Base-by-base conservation (phyloP, 1,140 invertebrate genomes). In the Trichonephila clavipes region DNA sequence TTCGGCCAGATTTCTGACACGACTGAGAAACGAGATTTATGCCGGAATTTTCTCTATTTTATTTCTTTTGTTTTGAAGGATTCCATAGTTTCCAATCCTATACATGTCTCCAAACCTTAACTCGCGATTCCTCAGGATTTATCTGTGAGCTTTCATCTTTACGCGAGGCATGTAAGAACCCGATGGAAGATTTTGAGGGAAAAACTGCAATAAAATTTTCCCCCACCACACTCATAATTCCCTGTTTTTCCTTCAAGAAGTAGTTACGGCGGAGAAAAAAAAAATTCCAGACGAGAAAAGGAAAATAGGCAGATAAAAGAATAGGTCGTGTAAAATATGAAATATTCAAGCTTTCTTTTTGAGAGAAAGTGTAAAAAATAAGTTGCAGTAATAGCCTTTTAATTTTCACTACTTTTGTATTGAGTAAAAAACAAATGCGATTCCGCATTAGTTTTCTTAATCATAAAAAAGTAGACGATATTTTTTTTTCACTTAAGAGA, bases 1-100 rank as follows among this genome's bases (percentile, higher is more conserved):
- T 85, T 82, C 8, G 51, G 82, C 51, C 44, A 59, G 82, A 85
- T 85, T 85, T 85, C 44, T 85, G 82, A 85, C 82, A 85, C 82
- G 40, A 5, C 24, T 24, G 19, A 28, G 82, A 85, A 59, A 85
- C 51, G 51, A 59, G 82, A 85, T 85, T 85, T 85, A 85, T n/a
- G 21, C 24, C 77, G 24, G 77, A n/a, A 82, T 82, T 82, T 82
- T 24, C 82, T 58, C 51, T 18, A 19, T 34, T 77, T 77, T 34
- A 77, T 34, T 34, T 28, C n/a, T 24, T 44, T 58, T 85, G 40
- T 85, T 85, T 85, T 85, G 44, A 51, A 34, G 8, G 40, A n/a
- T 58, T 51, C 51, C 51, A 51, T 5, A 51, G 51, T 51, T 85
- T 51, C 34, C 51, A 28, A 58, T 85, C 51, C 82, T 2, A 40